Evolutionary conservation across 2,113 vertebrate genomes (phyloP).

Genomic region (Cinclus mexicanus): DNA sequence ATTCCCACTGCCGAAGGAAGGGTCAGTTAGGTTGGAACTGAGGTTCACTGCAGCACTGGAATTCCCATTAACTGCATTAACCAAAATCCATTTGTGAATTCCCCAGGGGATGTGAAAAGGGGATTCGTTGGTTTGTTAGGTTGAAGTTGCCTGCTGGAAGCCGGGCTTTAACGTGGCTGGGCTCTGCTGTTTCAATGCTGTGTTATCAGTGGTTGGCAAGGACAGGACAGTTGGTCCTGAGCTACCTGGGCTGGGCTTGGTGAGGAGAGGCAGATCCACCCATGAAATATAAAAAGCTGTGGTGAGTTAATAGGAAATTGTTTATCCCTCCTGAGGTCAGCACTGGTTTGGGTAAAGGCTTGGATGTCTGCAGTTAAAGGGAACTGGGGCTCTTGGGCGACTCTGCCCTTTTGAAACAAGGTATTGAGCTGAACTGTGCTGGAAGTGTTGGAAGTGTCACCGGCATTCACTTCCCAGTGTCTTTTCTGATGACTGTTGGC

Average conservation of each 20-base stretch:
- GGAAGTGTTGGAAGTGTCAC: rapidly evolving
- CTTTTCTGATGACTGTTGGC: background rate
- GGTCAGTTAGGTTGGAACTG: background rate
- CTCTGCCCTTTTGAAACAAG: background rate
- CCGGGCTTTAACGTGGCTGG: background rate
- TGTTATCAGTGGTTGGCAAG: background rate
- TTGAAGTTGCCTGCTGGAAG: background rate
- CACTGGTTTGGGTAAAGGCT: background rate
- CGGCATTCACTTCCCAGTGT: background rate
- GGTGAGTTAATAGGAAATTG: background rate
- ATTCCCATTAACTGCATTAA: background rate
- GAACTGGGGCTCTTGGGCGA: background rate
- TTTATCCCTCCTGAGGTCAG: background rate
- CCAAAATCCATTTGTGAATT: background rate
- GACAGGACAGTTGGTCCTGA: background rate
- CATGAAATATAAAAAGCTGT: background rate
- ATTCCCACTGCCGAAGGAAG: background rate
- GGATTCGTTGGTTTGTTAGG: background rate
- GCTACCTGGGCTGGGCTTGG: background rate
- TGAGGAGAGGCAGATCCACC: background rate
- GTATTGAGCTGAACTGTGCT: rapidly evolving
- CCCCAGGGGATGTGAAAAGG: background rate
- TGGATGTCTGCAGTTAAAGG: background rate
- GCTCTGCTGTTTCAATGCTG: background rate
- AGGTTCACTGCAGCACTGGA: background rate